Base-by-base conservation (phyloP, 1,140 invertebrate genomes). In the Diachasmimorpha longicaudata region DNA sequence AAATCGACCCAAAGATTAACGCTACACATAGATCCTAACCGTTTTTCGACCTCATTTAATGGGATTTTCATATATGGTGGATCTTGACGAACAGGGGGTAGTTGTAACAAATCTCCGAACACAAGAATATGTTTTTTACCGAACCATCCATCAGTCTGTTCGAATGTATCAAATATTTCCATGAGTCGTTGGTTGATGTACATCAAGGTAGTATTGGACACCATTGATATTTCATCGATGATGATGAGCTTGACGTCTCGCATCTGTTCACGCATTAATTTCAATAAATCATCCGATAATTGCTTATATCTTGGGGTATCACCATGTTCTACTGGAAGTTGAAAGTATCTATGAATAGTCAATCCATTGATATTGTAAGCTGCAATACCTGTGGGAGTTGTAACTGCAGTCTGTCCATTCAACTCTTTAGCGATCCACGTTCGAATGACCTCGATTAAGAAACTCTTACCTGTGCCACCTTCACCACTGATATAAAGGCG, bases 81-180 rank as follows among this genome's bases (percentile, higher is more conserved):
- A 52, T 82, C 68, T 75, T 80, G 81, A 23, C 76, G 75, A 21
- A 86, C 80, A n/a, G 84, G 81, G 16, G 82, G 82, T 39, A 86
- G 77, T 79, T 85, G 84, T 19, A 85, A 76, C 58, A 83, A 79
- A 76, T 85, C 82, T 6, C 83, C 80, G 74, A 81, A 79, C 9
- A 82, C n/a, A 21, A 81, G 5, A 16, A 81, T 77, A 72, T 81
- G 72, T 69, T 76, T 83, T 72, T 78, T 77, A 3, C 82, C 79
- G 68, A 82, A 83, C 80, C 78, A 83, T 44, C 74, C 82, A 77
- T 83, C 70, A 21, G 75, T 36, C 13, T 25, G 67, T 46, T 80
- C 76, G n/a, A 37, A 63, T 66, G 82, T 83, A 73, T 79, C 69
- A 74, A 81, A 83, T 77, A 82, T 83, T 77, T 83, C 80, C 36